Base-by-base conservation (phyloP, 1,140 invertebrate genomes). In the Caerostris darwini region DNA sequence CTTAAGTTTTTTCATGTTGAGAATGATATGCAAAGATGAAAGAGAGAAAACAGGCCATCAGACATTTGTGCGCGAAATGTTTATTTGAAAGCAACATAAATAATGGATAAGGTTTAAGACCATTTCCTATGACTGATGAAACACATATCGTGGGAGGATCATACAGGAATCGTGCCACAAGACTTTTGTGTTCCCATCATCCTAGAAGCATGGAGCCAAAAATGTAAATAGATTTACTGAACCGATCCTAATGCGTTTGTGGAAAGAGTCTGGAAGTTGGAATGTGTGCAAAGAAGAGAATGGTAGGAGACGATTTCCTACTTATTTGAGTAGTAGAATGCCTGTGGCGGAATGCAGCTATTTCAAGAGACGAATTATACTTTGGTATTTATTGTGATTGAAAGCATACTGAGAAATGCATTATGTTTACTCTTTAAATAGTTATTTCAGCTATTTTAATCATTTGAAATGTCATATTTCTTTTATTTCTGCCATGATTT, bases 161-260 rank as follows among this genome's bases (percentile, higher is more conserved):
- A 6, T 53, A 77, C 71, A 77, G 53, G 3, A 8, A 5, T 77
- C 34, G 34, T 77, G 5, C 8, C 10, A 77, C 53, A 50, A 77
- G 8, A 10, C 71, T 77, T 77, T 77, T 77, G 71, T 77, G 71
- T 77, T 77, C 53, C 3, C 12, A 50, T 3, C 34, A 14, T 77
- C 53, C 17, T 12, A 5, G 34, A 53, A 77, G 34, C 2, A 34
- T 34, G 5, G 50, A 77, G 71, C 8, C 10, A 12, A 2, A 50
- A 53, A 77, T 77, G 71, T 77, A 77, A 77, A 77, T 77, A 77
- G 10, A 77, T 77, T 77, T 77, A 14, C 71, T 77, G 71, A 77
- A 53, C 71, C 34, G 34, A 50, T 77, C 71, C 34, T 50, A 77
- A 77, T 77, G 71, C 61, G 50, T 77, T 77, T 77, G 3, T 50